Percentiles rank a stretch among this genome's conserved stretches.
phyloP scores from a whole-genome alignment of 2,797 vertebrate species.

The Schizopygopsis malacanthus region DNA sequence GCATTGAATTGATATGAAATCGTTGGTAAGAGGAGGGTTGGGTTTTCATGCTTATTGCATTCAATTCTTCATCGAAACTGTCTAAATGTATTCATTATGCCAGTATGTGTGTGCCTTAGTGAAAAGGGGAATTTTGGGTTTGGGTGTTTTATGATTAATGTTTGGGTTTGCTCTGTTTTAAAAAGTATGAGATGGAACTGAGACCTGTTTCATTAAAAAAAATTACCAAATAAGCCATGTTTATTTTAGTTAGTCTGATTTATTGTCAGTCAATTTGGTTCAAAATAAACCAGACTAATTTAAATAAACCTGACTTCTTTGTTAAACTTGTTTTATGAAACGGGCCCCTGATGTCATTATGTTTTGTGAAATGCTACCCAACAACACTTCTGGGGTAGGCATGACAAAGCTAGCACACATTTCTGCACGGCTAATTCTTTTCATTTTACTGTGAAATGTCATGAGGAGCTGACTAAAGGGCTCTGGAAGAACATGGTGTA shows the following conservation, averaged over 20 bases:
- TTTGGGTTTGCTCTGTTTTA: background rate
- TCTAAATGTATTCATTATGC: background rate
- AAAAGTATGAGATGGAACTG: background rate
- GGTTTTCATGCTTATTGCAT: background rate
- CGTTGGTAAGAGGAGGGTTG: background rate
- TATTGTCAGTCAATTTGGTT: too few relatives aligned
- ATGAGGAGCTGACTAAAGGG: constrained; percentile 72
- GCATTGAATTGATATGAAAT: background rate
- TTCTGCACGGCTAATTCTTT: constrained; percentile 75
- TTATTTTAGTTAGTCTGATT: too few relatives aligned
- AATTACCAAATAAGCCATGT: too few relatives aligned
- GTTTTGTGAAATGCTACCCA: background rate
- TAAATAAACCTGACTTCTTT: too few relatives aligned
- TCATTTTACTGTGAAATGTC: constrained; percentile 74
- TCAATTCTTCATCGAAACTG: background rate
- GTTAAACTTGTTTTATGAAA: too few relatives aligned
- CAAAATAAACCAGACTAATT: too few relatives aligned
- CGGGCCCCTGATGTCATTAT: background rate
- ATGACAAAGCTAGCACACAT: constrained; percentile 54
- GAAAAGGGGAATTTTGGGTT: background rate
- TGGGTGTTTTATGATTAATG: too few relatives aligned
- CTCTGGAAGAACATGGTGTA: constrained; percentile 74
- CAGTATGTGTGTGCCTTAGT: constrained; percentile 2
- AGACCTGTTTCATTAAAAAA: too few relatives aligned
- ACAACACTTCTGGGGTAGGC: background rate